These are phyloP conservation scores for Hemiscyllium ocellatum DNA, from an alignment of 2,113 vertebrate species.

Conservation along the genomic window DNA sequence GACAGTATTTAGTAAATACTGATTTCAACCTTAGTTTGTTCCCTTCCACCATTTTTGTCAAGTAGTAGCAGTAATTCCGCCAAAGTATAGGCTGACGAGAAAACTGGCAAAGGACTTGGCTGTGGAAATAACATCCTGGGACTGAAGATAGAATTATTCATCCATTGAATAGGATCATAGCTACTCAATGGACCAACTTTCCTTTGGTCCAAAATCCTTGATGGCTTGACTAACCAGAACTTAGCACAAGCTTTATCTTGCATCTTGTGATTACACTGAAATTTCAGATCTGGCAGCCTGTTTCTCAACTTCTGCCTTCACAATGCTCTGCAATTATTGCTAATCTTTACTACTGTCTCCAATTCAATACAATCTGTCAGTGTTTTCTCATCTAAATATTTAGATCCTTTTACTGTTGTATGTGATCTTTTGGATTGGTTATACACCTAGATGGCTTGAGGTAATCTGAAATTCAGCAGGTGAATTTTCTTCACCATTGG, in stretches of 20 bases:
- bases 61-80: neutral
- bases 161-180: neutral
- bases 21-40: neutral
- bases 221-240: neutral
- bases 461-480: neutral
- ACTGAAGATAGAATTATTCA: neutral
- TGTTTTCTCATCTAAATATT: neutral
- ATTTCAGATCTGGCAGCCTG: neutral
- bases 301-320: neutral
- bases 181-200: neutral
- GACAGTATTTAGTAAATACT: neutral
- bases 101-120: neutral
- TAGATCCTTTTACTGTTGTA: neutral
- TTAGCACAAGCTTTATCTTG: neutral
- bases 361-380: neutral
- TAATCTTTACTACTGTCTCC: neutral
- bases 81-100: neutral
- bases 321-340: neutral
- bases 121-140: neutral
- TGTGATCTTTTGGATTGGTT: neutral
- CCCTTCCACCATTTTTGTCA: neutral
- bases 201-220: neutral
- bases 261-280: neutral
- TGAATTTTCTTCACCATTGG: neutral
- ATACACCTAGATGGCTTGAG: neutral